These are phyloP conservation scores for Corythucha ciliata DNA, from an alignment of 2,888 invertebrate genomes.

Conservation along the genomic window DNA sequence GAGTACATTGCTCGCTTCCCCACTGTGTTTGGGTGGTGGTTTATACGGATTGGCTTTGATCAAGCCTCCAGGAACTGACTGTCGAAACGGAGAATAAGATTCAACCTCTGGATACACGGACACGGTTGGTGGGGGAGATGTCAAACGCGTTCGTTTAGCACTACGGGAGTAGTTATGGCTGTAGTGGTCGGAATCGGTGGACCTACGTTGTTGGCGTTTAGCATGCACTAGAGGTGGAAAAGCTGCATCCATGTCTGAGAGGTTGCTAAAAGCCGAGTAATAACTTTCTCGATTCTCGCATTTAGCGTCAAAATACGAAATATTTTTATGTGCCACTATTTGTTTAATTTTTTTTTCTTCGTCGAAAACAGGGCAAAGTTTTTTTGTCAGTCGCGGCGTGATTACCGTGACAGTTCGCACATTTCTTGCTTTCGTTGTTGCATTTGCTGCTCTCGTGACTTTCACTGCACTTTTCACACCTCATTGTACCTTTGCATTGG, in stretches of 20 bases:
- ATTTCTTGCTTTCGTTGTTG: background rate
- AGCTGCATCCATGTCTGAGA: background rate
- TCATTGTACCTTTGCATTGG: too few species aligned
- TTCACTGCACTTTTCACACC: too few species aligned
- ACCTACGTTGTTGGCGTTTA: constrained; percentile 21
- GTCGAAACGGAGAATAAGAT: too few species aligned
- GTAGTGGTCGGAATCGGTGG: too few species aligned
- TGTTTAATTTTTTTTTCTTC: background rate
- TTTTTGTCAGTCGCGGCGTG: background rate
- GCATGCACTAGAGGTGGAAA: constrained; percentile 1
- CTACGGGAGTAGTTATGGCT: too few species aligned
- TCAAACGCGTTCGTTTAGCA: constrained; percentile 24
- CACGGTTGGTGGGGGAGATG: constrained; percentile 23
- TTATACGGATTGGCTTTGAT: too few species aligned
- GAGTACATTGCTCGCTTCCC: too few species aligned
- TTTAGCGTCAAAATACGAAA: constrained; percentile 12
- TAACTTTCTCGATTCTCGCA: background rate
- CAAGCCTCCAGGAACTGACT: too few species aligned
- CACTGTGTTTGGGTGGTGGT: too few species aligned
- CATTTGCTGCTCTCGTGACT: too few species aligned
- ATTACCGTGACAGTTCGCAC: constrained; percentile 1
- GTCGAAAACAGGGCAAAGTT: background rate
- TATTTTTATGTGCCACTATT: background rate
- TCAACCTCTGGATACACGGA: too few species aligned
- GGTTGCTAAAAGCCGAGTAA: background rate